Percentiles rank a stretch among this genome's conserved stretches.
phyloP scores from a whole-genome alignment of 2,888 invertebrate genomes.

The Nasonovia ribisnigri region DNA sequence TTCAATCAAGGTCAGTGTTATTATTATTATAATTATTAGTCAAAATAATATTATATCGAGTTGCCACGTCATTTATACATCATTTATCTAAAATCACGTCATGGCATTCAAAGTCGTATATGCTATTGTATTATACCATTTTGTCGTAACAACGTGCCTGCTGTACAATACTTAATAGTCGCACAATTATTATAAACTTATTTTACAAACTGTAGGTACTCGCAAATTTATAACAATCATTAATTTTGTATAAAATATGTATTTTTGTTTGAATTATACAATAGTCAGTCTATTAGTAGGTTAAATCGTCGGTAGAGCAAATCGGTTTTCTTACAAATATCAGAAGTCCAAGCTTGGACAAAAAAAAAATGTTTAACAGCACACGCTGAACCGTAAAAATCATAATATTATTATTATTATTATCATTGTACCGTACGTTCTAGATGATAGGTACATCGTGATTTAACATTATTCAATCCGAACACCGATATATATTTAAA shows the following conservation, averaged over 20 bases:
- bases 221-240: too few species aligned
- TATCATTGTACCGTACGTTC: too few species aligned
- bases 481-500: not conserved
- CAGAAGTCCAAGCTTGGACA: too few species aligned
- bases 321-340: not conserved
- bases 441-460: too few species aligned
- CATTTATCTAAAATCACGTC: not conserved
- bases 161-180: not conserved
- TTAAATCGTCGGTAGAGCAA: not conserved
- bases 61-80: not conserved
- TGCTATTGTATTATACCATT: not conserved
- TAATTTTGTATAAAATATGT: too few species aligned
- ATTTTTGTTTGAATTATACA: not conserved
- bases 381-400: not conserved
- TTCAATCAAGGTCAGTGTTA: constrained; percentile 33
- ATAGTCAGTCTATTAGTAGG: not conserved
- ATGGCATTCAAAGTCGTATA: not conserved
- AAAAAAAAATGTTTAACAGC: not conserved
- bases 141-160: not conserved
- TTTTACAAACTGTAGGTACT: not conserved
- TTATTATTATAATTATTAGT: not conserved
- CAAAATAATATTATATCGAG: not conserved
- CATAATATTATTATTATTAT: too few species aligned
- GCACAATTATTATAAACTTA: not conserved
- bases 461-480: not conserved